Conservation (phyloP, 2,888 invertebrate species). For the Tinea pellionella region DNA sequence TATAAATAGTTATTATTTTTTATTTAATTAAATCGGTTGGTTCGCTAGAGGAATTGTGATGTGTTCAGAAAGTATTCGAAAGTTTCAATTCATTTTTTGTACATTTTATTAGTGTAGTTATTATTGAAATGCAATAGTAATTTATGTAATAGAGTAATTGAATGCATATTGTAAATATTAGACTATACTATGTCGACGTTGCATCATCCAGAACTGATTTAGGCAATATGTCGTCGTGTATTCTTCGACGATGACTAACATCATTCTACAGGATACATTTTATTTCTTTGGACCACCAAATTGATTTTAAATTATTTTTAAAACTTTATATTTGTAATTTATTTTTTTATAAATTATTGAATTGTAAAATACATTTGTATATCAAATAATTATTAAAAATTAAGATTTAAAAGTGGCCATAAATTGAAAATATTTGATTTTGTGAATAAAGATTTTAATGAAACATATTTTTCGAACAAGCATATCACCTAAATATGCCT, state of each 20-base stretch:
- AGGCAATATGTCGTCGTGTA: neutral
- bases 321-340: neutral
- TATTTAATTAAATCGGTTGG: constrained; percentile 25
- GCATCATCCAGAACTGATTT: constrained; percentile 27
- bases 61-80: constrained; percentile 51
- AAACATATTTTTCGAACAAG: too few relatives aligned
- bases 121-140: constrained; percentile 67
- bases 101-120: constrained; percentile 59
- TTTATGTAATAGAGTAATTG: constrained; percentile 60
- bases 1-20: constrained; percentile 41
- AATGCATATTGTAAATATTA: constrained; percentile 58
- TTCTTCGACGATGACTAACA: neutral
- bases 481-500: too few relatives aligned
- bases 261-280: neutral
- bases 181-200: constrained; percentile 23
- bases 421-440: constrained; percentile 34
- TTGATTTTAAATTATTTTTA: neutral
- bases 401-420: constrained; percentile 61
- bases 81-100: constrained; percentile 38
- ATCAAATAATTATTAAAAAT: constrained; percentile 42
- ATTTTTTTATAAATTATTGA: neutral
- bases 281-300: neutral
- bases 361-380: constrained; percentile 40
- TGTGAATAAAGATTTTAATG: constrained; percentile 4
- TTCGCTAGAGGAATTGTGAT: constrained; percentile 61